Evolutionary conservation across 2,888 invertebrate genomes (phyloP), one percentile per base, ranked within the genome.

Genomic region (Cyclophora albipunctata): DNA sequence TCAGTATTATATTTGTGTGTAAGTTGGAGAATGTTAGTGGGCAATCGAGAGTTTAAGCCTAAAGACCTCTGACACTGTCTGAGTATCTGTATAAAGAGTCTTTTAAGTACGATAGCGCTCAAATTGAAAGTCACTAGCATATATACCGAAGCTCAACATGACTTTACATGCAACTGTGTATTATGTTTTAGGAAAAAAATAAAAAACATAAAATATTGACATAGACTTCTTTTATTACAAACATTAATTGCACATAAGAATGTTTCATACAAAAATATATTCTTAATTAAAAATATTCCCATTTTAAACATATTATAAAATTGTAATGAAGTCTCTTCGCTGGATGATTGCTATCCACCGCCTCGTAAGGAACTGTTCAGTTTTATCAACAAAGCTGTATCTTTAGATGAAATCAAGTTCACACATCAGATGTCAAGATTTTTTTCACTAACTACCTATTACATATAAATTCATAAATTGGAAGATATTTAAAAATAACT

Each of bases 241-340:
- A 88, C 81, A 82, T 81, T 76, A 84, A 84, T 84, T 85, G 83
- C 86, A 88, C 84, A 79, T 85, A 84, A 84, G 81, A 82, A 84
- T 75, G 73, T 81, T 81, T 75, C 82, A 84, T 88, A 88, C 81
- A 88, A 88, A 88, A 88, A 88, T 88, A 88, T 83, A 81, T 80
- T 81, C 81, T 81, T 81, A 87, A 83, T 81, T 84, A 81, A 84
- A 87, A 85, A 80, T 50, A 77, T 76, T 78, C 74, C 75, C 76
- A 80, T 69, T 43, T 43, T 86, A 85, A 85, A 83, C 73, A 82
- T 81, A 82, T 67, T 83, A 80, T 63, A 85, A 84, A 82, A 79
- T 69, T 68, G 72, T 63, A 70, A 74, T 69, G 75, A 61, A 73
- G 67, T 70, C 66, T 64, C 57, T 20, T 20, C 55, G 61, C 45